A percentile compares a stretch with the other conserved stretches of the same genome.
These are phyloP conservation scores for Perizoma flavofasciatum DNA, from an alignment of 2,888 invertebrate genomes.

Conservation along the genomic window DNA sequence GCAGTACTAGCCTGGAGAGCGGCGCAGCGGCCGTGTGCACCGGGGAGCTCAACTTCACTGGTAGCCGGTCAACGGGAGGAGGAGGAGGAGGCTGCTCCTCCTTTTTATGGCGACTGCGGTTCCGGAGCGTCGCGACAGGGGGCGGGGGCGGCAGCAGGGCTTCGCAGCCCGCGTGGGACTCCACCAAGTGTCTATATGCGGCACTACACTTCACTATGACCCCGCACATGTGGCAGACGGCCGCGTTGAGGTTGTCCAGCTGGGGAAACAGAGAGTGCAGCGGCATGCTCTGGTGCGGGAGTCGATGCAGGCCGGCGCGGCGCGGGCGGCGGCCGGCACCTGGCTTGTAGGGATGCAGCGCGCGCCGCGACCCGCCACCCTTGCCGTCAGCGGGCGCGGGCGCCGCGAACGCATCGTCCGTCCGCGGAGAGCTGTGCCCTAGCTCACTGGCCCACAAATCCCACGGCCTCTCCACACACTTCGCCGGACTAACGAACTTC, in stretches of 20 bases:
- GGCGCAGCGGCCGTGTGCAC: conserved; percentile 68
- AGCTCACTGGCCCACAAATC: conserved; percentile 80
- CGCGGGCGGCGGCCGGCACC: conserved; percentile 56
- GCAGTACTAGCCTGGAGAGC: conserved; percentile 70
- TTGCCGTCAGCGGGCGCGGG: conserved; percentile 64
- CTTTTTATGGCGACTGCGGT: conserved; percentile 71
- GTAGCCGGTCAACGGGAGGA: conserved; percentile 59
- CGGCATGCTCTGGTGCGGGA: conserved; percentile 86
- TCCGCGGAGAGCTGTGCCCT: conserved; percentile 75
- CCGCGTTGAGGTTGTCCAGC: conserved; percentile 89
- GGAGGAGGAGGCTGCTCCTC: conserved; percentile 68
- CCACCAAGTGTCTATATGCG: conserved; percentile 88
- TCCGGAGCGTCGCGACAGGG: conserved; percentile 60
- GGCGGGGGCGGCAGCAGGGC: conserved; percentile 76
- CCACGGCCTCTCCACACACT: conserved; percentile 81
- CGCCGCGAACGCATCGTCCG: conserved; percentile 64
- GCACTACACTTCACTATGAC: conserved; percentile 91
- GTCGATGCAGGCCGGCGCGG: conserved; percentile 79
- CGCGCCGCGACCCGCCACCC: conserved; percentile 57
- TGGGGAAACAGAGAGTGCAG: conserved; percentile 91
- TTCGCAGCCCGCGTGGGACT: conserved; percentile 75
- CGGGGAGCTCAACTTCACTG: conserved; percentile 68
- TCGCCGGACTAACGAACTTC: conserved; percentile 75
- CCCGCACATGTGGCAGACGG: conserved; percentile 91
- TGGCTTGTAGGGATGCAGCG: conserved; percentile 61